Evolutionary conservation across 37 sponge, comb jelly and placozoan species (phyloP).

Genomic region (Ianthella basta): DNA sequence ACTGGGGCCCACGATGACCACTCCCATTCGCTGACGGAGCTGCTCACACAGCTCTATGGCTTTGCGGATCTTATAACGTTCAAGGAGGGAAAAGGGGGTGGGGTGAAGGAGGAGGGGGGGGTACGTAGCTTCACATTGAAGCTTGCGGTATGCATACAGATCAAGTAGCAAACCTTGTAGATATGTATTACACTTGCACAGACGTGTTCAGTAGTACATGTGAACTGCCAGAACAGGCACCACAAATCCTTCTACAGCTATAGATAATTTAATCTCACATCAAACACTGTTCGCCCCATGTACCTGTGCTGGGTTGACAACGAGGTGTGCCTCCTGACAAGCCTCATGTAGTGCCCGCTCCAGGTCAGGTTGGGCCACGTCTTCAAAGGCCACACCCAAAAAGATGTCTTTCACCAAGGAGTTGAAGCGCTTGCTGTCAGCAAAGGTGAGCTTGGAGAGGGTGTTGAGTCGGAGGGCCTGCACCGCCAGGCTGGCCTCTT

Average conservation of each 20-base stretch:
- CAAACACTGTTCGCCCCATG: no score
- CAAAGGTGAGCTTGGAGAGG: conserved; percentile 96
- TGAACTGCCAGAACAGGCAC: no score
- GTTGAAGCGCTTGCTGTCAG: conserved; percentile 92
- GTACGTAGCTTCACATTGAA: no score
- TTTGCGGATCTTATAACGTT: conserved; percentile 62
- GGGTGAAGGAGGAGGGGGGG: no score
- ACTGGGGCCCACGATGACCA: conserved; percentile 97
- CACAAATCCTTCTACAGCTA: no score
- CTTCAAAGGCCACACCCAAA: conserved; percentile 79
- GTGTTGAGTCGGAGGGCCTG: conserved; percentile 97
- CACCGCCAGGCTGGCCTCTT: conserved; percentile 71
- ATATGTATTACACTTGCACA: neutral
- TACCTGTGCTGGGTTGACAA: conserved; percentile 81
- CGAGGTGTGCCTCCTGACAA: conserved; percentile 65
- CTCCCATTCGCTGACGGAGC: conserved; percentile 96
- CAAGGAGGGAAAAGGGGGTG: no score
- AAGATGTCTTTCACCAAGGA: conserved; percentile 87
- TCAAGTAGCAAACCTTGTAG: no score
- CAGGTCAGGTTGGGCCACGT: conserved; percentile 62
- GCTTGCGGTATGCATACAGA: no score
- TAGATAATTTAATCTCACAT: no score
- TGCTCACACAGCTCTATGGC: conserved; percentile 88
- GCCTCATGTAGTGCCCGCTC: conserved; percentile 71
- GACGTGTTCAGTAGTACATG: no score